phyloP scores from a whole-genome alignment of 2,888 invertebrate genomes.

The Metopia argyrocephala region DNA sequence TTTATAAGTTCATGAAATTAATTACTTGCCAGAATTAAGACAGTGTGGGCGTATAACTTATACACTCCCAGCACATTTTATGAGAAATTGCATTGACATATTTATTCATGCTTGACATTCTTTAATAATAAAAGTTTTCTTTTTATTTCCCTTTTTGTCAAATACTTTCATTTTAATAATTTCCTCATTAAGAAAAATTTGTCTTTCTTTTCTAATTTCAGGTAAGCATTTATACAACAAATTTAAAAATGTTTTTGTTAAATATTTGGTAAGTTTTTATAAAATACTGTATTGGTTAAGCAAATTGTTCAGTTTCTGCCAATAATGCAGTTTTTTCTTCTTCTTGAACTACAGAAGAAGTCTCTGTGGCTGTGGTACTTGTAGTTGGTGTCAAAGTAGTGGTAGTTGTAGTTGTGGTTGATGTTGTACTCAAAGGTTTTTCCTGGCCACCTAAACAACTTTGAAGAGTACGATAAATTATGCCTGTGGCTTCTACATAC shows the following conservation, averaged over 20 bases:
- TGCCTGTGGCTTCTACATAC: conserved; percentile 70
- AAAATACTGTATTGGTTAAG: conserved; percentile 17
- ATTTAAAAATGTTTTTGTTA: background rate
- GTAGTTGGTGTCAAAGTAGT: conserved; percentile 30
- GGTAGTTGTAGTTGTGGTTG: conserved; percentile 21
- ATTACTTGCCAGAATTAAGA: too few relatives aligned
- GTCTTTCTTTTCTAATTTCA: conserved; percentile 39
- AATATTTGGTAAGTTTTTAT: conserved; percentile 26
- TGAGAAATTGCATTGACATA: too few relatives aligned
- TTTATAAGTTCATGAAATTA: too few relatives aligned
- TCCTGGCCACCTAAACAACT: conserved; percentile 70
- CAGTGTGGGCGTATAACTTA: too few relatives aligned
- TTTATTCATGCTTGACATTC: too few relatives aligned
- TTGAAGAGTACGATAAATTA: conserved; percentile 72
- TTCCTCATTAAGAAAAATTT: too few relatives aligned
- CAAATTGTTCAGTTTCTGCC: conserved; percentile 8
- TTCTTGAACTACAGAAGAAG: background rate
- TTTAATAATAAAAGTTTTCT: too few relatives aligned
- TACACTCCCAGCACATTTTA: too few relatives aligned
- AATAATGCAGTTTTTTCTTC: too few relatives aligned
- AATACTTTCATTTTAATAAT: background rate
- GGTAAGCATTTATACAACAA: conserved; percentile 44
- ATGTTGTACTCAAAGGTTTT: conserved; percentile 64
- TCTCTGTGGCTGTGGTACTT: conserved; percentile 56
- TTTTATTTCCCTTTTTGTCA: too few relatives aligned